Conservation (phyloP, 1,140 invertebrate species). For the Daktulosphaira vitifoliae region DNA sequence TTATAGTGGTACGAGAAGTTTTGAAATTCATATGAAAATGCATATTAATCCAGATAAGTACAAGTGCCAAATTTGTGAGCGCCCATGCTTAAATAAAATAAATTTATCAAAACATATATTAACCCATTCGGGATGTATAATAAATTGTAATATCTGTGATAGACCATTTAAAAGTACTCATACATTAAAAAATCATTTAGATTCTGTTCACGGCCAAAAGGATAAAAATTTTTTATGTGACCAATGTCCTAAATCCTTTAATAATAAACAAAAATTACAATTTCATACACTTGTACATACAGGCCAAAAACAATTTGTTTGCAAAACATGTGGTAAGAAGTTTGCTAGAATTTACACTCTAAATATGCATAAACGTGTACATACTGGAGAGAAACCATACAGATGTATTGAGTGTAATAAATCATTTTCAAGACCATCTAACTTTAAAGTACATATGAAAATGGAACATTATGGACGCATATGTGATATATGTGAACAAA, state of each 20-base stretch:
- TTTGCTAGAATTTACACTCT: conserved; percentile 16
- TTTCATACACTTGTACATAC: conserved; percentile 60
- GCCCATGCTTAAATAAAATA: no score
- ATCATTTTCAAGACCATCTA: background rate
- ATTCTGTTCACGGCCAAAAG: background rate
- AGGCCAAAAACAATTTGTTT: conserved; percentile 40
- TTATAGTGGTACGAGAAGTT: no score
- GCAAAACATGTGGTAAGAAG: conserved; percentile 4
- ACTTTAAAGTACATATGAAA: conserved; percentile 8
- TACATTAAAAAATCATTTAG: no score
- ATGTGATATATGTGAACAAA: no score
- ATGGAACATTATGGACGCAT: background rate
- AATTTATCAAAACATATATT: no score
- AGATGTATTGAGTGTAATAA: conserved; percentile 16
- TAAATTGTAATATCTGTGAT: no score
- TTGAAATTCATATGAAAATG: no score
- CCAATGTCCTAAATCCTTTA: conserved; percentile 19
- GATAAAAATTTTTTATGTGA: conserved; percentile 31
- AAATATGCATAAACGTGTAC: conserved; percentile 49
- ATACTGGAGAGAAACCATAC: conserved; percentile 35
- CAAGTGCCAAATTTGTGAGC: no score
- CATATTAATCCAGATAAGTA: no score
- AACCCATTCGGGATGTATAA: no score
- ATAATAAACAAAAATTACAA: conserved; percentile 49
- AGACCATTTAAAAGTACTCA: no score